These are phyloP conservation scores for Archips xylosteana DNA, from an alignment of 2,888 invertebrate species.

Conservation along the genomic window DNA sequence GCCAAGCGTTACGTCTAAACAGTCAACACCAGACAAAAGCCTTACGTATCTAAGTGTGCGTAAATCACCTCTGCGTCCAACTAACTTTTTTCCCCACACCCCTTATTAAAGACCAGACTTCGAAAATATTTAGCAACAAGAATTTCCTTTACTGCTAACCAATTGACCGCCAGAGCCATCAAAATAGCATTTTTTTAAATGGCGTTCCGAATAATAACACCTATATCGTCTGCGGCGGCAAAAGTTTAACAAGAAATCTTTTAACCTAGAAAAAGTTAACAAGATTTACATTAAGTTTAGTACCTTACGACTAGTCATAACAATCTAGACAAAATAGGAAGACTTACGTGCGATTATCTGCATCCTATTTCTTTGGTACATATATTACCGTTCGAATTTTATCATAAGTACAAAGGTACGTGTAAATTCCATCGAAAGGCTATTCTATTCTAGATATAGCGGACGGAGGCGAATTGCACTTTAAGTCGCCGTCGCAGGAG, in stretches of 20 bases:
- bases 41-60: background rate
- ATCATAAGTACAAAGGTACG: conserved; percentile 24
- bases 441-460: conserved; percentile 51
- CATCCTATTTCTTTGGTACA: conserved; percentile 15
- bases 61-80: background rate
- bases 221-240: background rate
- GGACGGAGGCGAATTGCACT: conserved; percentile 65
- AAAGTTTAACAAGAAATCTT: conserved; percentile 18
- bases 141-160: background rate
- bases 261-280: conserved; percentile 33
- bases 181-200: background rate
- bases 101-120: conserved; percentile 12
- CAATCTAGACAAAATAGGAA: conserved; percentile 36
- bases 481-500: conserved; percentile 37
- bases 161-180: background rate
- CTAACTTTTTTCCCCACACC: conserved; percentile 1
- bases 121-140: conserved; percentile 3
- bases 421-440: conserved; percentile 57
- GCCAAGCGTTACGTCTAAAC: conserved; percentile 20
- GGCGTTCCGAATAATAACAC: background rate
- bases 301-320: conserved; percentile 13
- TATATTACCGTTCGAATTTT: background rate
- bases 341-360: conserved; percentile 41
- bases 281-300: conserved; percentile 8
- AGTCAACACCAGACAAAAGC: conserved; percentile 20